Base-by-base conservation (phyloP, 1,140 invertebrate genomes). In the Eupristina koningsbergeri region DNA sequence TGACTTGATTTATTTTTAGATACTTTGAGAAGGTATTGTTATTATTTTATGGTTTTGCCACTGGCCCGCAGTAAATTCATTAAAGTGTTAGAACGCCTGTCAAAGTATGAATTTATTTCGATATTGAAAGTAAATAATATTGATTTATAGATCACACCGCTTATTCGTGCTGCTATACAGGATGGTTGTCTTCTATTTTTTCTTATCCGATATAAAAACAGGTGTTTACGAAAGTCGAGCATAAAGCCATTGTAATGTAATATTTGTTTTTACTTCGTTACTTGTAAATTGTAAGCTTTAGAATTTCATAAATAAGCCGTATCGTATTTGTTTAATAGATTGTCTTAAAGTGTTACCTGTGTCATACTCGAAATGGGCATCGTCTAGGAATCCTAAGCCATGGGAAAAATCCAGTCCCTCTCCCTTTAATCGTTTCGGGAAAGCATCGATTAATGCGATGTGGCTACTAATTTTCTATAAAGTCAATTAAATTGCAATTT, bases 331-430 rank as follows among this genome's bases (percentile, higher is more conserved):
- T 3, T 3, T 7, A 3, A 22, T 26, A 26, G 53, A 58, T 58
- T 26, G n/a, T n/a, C n/a, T 58, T 58, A 26, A 7, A 58, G 26
- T 26, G 22, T 87, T 86, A 94, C 94, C 93, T 86, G 94, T 94
- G 83, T 92, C 91, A 76, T 91, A 94, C 47, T 92, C 91, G 19
- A 95, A 87, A 36, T 88, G 92, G 36, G 93, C 90, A 84, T 92
- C 90, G 47, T 89, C 90, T n/a, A 94, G 86, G 86, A 94, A 95
- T 6, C 92, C 87, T 11, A 93, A 87, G 8, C 93, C 93, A 83
- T 95, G 94, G 83, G 86, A 87, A 26, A 90, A 90, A 81, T 94
- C 94, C 91, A 94, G 90, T 88, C 94, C 92, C 87, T 95, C 94
- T 11, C 94, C 94, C 84, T 93, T 91, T 19, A 95, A 85, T 85